phyloP scores from a whole-genome alignment of 2,113 vertebrate genomes.

The Gnathonemus longibarbis region DNA sequence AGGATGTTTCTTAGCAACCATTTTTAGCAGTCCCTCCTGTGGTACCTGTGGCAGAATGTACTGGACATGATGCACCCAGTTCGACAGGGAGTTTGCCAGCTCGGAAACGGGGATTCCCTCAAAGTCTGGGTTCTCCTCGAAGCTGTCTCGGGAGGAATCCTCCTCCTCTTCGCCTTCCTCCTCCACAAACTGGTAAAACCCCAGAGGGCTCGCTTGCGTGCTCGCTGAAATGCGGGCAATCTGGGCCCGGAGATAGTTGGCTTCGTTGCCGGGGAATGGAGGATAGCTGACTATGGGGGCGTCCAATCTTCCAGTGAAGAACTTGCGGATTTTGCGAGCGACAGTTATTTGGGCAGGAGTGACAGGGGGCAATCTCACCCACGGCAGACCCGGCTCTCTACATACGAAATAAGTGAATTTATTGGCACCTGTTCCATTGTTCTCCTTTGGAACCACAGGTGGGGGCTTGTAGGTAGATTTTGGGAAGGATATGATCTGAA shows the following conservation, averaged over 20 bases:
- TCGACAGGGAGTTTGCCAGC: slow-evolving; percentile 69
- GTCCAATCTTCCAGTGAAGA: slow-evolving; percentile 79
- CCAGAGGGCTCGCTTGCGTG: slow-evolving; percentile 81
- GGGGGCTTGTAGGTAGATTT: slow-evolving; percentile 67
- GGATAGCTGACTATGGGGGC: slow-evolving; percentile 74
- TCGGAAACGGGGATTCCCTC: slow-evolving; percentile 69
- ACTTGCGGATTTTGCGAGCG: slow-evolving; percentile 76
- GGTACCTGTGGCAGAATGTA: slow-evolving; percentile 83
- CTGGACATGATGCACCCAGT: slow-evolving; percentile 83
- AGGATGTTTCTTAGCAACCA: not conserved
- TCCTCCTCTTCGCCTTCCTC: slow-evolving; percentile 83
- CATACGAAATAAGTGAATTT: slow-evolving; percentile 89
- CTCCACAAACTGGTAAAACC: slow-evolving; percentile 77
- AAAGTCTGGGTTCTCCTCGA: slow-evolving; percentile 81
- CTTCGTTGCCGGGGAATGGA: slow-evolving; percentile 85
- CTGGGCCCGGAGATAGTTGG: slow-evolving; percentile 84
- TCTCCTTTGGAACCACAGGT: slow-evolving; percentile 70
- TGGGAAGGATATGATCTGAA: slow-evolving; percentile 57
- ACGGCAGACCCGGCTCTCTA: slow-evolving; percentile 76
- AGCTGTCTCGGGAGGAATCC: slow-evolving; percentile 52
- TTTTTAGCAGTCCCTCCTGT: not conserved
- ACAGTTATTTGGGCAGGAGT: slow-evolving; percentile 77
- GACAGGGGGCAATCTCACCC: slow-evolving; percentile 78
- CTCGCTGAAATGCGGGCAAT: slow-evolving; percentile 89
- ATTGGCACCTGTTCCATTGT: slow-evolving; percentile 71